Percentiles rank a stretch among this genome's conserved stretches.
Evolutionary conservation across 2,888 invertebrate species (phyloP).

Genomic region (Galeopsomyia nigrocyanea): DNA sequence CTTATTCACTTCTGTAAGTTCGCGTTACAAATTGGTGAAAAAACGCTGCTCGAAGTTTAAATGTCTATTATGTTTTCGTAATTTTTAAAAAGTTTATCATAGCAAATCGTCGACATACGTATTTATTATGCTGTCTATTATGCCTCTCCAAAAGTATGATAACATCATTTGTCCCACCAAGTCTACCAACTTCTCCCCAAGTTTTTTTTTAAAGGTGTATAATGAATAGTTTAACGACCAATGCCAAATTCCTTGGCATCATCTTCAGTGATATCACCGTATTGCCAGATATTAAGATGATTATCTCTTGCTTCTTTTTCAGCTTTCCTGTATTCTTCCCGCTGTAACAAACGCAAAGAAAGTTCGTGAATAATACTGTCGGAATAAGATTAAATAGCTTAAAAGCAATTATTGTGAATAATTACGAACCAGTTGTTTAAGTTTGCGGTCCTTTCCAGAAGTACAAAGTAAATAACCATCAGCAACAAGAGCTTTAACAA

Average conservation of each 20-base stretch:
- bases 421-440: conserved; percentile 78
- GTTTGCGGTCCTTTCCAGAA: conserved; percentile 82
- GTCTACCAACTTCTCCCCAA: conserved; percentile 46
- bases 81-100: conserved; percentile 47
- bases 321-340: conserved; percentile 85
- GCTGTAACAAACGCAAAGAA: conserved; percentile 63
- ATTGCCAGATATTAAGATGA: conserved; percentile 95
- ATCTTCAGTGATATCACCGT: conserved; percentile 98
- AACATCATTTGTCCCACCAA: conserved; percentile 48
- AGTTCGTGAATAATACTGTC: background rate
- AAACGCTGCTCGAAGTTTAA: conserved; percentile 41
- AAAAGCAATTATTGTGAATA: background rate
- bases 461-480: conserved; percentile 91
- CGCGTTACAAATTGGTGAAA: conserved; percentile 42
- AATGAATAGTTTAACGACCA: conserved; percentile 52
- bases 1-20: conserved; percentile 43
- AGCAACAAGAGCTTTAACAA: conserved; percentile 83
- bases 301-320: conserved; percentile 89
- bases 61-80: conserved; percentile 38
- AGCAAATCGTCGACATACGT: conserved; percentile 45
- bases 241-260: conserved; percentile 72
- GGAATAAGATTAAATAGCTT: background rate
- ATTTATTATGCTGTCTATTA: conserved; percentile 49
- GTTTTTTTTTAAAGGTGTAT: conserved; percentile 44
- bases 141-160: conserved; percentile 44